Percentiles rank a stretch among this genome's conserved stretches.
These are phyloP conservation scores for Melolontha melolontha DNA, from an alignment of 2,888 invertebrate genomes.

Conservation along the genomic window DNA sequence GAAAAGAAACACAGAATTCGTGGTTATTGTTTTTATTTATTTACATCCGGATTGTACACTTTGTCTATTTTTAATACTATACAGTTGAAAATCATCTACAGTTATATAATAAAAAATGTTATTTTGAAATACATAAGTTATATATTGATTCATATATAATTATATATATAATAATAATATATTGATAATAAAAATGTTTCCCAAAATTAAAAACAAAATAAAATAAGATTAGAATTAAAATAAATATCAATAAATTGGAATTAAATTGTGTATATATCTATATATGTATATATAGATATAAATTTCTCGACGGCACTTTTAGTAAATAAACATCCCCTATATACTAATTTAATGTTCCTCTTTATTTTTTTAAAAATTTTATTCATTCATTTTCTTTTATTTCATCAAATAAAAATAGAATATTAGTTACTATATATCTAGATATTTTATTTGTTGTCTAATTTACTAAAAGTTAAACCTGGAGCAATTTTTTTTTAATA, in stretches of 20 bases:
- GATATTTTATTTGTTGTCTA: neutral
- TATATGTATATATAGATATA: no score
- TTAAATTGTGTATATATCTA: slow-evolving; percentile 5
- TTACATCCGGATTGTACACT: slow-evolving; percentile 66
- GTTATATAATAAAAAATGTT: slow-evolving; percentile 64
- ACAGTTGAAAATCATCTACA: slow-evolving; percentile 64
- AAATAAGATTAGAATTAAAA: slow-evolving; percentile 42
- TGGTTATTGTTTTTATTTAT: slow-evolving; percentile 57
- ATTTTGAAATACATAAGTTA: slow-evolving; percentile 60
- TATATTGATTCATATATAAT: slow-evolving; percentile 53
- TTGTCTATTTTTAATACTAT: slow-evolving; percentile 64
- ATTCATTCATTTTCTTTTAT: neutral
- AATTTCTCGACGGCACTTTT: slow-evolving; percentile 36
- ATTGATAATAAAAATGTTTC: slow-evolving; percentile 55
- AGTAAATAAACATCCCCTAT: slow-evolving; percentile 27
- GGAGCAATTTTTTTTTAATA: slow-evolving; percentile 36
- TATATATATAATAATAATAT: slow-evolving; percentile 48
- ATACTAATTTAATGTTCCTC: slow-evolving; percentile 3
- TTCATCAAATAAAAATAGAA: neutral
- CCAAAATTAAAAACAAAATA: slow-evolving; percentile 47
- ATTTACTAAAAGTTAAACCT: slow-evolving; percentile 38
- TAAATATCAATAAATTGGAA: slow-evolving; percentile 45
- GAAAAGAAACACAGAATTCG: slow-evolving; percentile 2
- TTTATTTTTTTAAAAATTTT: neutral
- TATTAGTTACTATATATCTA: slow-evolving; percentile 2